These are phyloP conservation scores for Azemiops feae DNA, from an alignment of 2,113 vertebrate species.

Conservation along the genomic window DNA sequence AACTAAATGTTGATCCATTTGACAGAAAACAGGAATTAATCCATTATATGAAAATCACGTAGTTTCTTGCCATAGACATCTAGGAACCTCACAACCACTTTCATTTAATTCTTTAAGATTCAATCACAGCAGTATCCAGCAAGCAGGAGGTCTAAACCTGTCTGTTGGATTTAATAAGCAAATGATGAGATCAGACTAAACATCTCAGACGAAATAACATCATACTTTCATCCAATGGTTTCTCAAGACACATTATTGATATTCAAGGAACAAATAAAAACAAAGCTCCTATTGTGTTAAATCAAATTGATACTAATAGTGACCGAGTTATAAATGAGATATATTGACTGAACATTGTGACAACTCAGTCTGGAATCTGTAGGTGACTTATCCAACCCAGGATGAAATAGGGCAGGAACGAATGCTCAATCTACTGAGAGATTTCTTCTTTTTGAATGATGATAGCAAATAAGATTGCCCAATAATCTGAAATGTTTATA, in stretches of 20 bases:
- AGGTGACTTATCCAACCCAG: background rate
- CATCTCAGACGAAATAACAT: background rate
- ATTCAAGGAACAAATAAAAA: background rate
- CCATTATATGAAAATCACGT: background rate
- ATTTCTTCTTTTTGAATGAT: background rate
- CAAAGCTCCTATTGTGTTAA: background rate
- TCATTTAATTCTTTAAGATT: background rate
- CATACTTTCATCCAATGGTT: background rate
- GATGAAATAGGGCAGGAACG: background rate
- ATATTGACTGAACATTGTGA: background rate
- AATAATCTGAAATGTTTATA: background rate
- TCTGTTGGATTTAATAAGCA: background rate
- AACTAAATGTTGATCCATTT: background rate
- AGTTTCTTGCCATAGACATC: background rate
- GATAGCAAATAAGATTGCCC: background rate
- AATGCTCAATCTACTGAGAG: background rate
- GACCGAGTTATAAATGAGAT: background rate
- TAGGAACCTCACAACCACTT: background rate
- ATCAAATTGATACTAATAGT: background rate
- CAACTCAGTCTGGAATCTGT: background rate
- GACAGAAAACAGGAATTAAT: background rate
- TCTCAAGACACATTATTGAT: background rate
- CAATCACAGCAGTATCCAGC: background rate
- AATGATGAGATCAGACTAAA: background rate
- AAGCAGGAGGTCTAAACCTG: background rate